Evolutionary conservation across 2,888 invertebrate genomes (phyloP), one percentile per base, ranked within the genome.

Genomic region (Caenorhabditis sp.): DNA sequence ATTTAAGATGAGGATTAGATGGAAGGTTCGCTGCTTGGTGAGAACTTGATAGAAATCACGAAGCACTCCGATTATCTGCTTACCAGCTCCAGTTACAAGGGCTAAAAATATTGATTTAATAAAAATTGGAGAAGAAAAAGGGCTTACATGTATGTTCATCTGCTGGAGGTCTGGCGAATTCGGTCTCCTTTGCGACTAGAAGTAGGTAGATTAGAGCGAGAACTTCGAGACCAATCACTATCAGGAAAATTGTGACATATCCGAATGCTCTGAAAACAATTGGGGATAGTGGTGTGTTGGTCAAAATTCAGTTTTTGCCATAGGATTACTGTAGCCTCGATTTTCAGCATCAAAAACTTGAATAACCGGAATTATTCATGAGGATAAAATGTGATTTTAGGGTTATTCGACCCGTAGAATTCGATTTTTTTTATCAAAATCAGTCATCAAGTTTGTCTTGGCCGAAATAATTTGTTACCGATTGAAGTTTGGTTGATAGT

Each of bases 221-320:
- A 1, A 82, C 23, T 65, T 86, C 82, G 4, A 88, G 66, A 5
- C 80, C 78, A 12, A 84, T 69, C 12, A 86, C 70, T 21, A 88
- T 68, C 1, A 84, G 64, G 65, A 89, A 89, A 1, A 87, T 87
- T 67, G 84, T 84, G 0, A 83, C 74, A 72, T 87, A 89, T 62
- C 88, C 88, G n/a, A 86, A 84, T 5, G 81, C 76, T 70, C 89
- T 89, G n/a, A n/a, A n/a, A n/a, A n/a, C 26, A n/a, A n/a, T n/a
- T n/a, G n/a, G n/a, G n/a, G n/a, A n/a, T n/a, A n/a, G n/a, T n/a
- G n/a, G n/a, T n/a, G n/a, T n/a, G n/a, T n/a, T n/a, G n/a, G n/a
- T 31, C 31, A 31, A 31, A 31, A 31, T 4, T 31, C 31, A 31
- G 31, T 7, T 31, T 31, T 7, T n/a, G n/a, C n/a, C n/a, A n/a